Conservation (phyloP, 2,113 vertebrate genomes). For the Salvelinus alpinus region DNA sequence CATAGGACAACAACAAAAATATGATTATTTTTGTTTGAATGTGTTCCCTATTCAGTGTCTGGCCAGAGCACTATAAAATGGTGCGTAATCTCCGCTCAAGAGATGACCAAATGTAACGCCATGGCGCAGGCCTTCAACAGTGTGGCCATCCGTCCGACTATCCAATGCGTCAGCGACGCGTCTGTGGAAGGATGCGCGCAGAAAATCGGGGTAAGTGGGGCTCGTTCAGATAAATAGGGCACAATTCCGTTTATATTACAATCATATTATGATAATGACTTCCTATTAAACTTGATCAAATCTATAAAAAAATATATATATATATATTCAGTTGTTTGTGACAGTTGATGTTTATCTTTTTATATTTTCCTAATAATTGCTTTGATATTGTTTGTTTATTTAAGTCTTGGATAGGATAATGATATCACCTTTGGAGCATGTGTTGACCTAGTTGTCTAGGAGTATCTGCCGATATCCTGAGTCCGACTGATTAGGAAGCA, state of each 20-base stretch:
- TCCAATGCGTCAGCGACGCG: slow-evolving; percentile 62
- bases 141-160: slow-evolving; percentile 63
- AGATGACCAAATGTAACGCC: slow-evolving; percentile 70
- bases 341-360: background rate
- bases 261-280: background rate
- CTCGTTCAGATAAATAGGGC: background rate
- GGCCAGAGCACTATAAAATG: slow-evolving; percentile 63
- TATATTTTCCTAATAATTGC: background rate
- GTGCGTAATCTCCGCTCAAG: slow-evolving; percentile 71
- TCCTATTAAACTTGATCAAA: background rate
- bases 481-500: no score
- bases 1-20: background rate
- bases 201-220: slow-evolving; percentile 71
- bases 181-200: slow-evolving; percentile 63
- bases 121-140: slow-evolving; percentile 71
- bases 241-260: background rate
- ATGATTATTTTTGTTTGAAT: background rate
- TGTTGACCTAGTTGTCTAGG: background rate
- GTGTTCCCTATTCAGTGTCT: slow-evolving; percentile 41
- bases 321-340: background rate
- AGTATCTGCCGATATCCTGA: background rate
- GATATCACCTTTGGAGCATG: background rate
- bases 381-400: background rate
- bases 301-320: no score
- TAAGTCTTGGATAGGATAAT: background rate